Conservation (phyloP, 2,888 invertebrate genomes). For the Phymatocera aterrima region DNA sequence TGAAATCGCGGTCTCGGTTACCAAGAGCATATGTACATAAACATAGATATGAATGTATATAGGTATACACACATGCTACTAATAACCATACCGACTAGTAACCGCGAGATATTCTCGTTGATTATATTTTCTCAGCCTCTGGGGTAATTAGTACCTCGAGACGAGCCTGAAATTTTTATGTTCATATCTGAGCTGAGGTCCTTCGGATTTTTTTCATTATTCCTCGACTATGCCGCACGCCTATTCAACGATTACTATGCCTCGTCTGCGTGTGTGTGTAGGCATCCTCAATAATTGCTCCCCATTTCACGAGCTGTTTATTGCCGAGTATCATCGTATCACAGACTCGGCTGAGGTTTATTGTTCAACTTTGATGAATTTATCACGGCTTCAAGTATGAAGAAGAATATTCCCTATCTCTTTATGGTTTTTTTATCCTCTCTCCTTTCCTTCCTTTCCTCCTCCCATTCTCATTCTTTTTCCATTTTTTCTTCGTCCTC, state of each 20-base stretch:
- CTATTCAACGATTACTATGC: background rate
- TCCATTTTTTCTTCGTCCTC: background rate
- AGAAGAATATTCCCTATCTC: background rate
- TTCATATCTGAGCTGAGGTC: background rate
- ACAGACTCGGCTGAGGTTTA: background rate
- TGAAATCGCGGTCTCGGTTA: constrained; percentile 42
- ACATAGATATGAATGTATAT: no score
- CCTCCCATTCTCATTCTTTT: background rate
- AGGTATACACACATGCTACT: no score
- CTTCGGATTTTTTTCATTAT: background rate
- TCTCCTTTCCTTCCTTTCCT: background rate
- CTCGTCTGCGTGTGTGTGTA: no score
- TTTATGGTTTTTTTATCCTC: background rate
- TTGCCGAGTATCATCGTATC: background rate
- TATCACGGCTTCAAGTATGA: background rate
- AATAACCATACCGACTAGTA: no score
- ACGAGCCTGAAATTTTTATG: no score
- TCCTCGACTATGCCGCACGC: background rate
- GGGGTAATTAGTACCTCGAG: constrained; percentile 31
- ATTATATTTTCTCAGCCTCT: constrained; percentile 58
- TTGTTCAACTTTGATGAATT: no score
- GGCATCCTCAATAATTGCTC: background rate
- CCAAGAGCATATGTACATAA: no score
- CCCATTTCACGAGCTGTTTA: background rate
- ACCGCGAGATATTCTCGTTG: constrained; percentile 54